Evolutionary conservation across 1,140 invertebrate species (phyloP), one percentile per base, ranked within the genome.

Genomic region (Hyles euphorbiae): DNA sequence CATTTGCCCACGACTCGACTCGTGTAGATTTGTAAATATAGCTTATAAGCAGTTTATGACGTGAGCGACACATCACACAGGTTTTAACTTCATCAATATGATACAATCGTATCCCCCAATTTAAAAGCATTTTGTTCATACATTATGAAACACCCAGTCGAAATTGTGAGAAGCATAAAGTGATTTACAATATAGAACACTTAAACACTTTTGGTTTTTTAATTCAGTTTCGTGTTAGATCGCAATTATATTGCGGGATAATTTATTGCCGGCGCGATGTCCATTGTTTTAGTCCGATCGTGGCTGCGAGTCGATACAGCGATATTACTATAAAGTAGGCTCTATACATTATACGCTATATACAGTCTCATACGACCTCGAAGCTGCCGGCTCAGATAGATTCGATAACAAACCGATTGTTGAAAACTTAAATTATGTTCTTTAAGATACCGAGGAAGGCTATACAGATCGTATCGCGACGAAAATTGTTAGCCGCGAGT

Each of bases 381-480:
- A 11, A 8, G 49, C 52, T 9, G 12, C 46, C 33, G 54, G 44
- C 33, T 55, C 34, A 58, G 58, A 65, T 65, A 69, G 36, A 66
- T 62, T 45, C 60, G 65, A 63, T 70, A 70, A 68, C 68, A 63
- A 63, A 60, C 58, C 58, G 61, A 68, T 70, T 73, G 71, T 73
- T 73, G 71, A 66, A 72, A 68, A 72, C 66, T 68, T 63, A 58
- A 64, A 62, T 63, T 63, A 65, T 63, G 61, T 62, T 61, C 63
- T 53, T 62, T 59, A 56, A 68, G 63, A 65, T 69, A 67, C 56
- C 53, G 57, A 53, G 59, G 65, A 73, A 73, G 71, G 71, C 69
- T 65, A 63, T 50, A 54, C 56, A 36, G 62, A 71, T 68, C 33
- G 11, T 65, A 68, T 72, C 63, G 49, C 36, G 56, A 46, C 10